Evolutionary conservation across 2,797 vertebrate species (phyloP).

Genomic region (Heteromormyrus szaboi): DNA sequence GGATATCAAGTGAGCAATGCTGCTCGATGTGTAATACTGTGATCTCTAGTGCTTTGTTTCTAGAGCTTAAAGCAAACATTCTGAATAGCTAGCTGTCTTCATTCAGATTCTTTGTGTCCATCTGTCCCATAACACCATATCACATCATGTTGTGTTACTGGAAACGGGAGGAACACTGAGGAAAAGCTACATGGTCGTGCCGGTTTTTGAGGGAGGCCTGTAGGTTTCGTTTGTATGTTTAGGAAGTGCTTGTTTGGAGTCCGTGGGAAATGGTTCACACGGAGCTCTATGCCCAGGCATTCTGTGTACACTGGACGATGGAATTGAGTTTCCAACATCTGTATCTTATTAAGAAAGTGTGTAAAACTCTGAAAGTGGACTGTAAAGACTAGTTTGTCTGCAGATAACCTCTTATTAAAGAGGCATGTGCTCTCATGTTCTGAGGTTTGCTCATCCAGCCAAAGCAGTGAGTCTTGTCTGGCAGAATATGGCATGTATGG

Average conservation of each 20-base stretch:
- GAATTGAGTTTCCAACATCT: slow-evolving; percentile 32
- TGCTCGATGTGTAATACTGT: background rate
- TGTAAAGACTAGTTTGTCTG: slow-evolving; percentile 19
- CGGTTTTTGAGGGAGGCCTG: background rate
- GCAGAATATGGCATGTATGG: background rate
- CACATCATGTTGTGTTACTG: background rate
- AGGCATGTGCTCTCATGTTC: slow-evolving; percentile 37
- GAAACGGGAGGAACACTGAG: too few species aligned
- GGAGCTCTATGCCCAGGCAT: background rate
- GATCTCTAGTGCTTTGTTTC: background rate
- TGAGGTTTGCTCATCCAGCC: slow-evolving; percentile 32
- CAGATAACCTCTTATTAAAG: slow-evolving; percentile 40
- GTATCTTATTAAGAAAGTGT: slow-evolving; percentile 38
- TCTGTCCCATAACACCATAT: background rate
- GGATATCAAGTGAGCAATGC: background rate
- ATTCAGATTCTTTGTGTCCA: background rate
- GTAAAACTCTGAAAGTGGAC: slow-evolving; percentile 33
- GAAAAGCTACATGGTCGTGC: background rate
- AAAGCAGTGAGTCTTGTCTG: slow-evolving; percentile 17
- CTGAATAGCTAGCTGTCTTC: background rate
- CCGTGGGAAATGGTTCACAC: background rate
- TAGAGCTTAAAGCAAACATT: background rate
- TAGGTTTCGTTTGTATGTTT: background rate
- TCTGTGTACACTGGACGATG: background rate
- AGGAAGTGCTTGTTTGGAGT: background rate